These are phyloP conservation scores for Myzus persicae DNA, from an alignment of 1,140 invertebrate genomes.

Conservation along the genomic window DNA sequence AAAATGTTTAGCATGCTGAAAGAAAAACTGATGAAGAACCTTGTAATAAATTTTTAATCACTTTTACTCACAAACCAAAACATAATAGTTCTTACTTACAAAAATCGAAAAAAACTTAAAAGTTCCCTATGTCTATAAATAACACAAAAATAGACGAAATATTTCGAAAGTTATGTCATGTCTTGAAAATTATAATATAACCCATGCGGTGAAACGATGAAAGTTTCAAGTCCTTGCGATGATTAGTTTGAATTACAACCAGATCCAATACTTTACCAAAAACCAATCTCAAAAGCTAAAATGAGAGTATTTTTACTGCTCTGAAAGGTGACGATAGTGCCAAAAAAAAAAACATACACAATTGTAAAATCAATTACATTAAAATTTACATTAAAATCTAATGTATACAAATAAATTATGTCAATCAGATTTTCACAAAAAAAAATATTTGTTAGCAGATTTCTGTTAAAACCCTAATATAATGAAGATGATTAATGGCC, in stretches of 20 bases:
- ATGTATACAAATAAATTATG: background rate
- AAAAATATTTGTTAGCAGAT: background rate
- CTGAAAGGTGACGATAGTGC: too few relatives aligned
- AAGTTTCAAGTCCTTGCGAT: too few relatives aligned
- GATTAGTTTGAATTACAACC: too few relatives aligned
- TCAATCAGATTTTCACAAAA: background rate
- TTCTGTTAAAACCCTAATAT: background rate
- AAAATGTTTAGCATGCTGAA: background rate
- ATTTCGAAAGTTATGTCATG: too few relatives aligned
- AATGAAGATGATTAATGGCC: background rate
- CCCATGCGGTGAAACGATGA: too few relatives aligned
- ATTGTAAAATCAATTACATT: too few relatives aligned
- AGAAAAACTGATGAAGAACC: background rate
- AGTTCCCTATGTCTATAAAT: background rate
- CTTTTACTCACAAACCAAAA: background rate
- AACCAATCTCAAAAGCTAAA: too few relatives aligned
- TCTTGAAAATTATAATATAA: too few relatives aligned
- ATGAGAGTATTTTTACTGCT: too few relatives aligned
- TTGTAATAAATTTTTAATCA: background rate
- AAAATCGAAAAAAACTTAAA: background rate
- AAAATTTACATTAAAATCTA: too few relatives aligned
- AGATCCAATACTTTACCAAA: too few relatives aligned
- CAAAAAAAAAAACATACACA: too few relatives aligned
- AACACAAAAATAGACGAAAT: background rate
- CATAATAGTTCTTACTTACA: background rate